Base-by-base conservation (phyloP, 2,888 invertebrate genomes). In the Sympetrum striolatum region DNA sequence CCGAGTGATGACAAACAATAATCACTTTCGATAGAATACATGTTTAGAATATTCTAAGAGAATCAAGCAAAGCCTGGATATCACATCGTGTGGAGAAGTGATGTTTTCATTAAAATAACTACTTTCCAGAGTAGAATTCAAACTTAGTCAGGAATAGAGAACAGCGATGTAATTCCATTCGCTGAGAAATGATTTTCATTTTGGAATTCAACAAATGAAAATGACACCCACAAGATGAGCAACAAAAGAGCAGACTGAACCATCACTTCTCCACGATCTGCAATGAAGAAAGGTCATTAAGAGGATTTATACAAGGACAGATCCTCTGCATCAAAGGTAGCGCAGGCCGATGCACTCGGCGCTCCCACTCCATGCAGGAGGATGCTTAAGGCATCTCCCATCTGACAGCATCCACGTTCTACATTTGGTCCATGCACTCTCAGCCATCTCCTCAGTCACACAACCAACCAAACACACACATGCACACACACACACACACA, bases 251-350 rank as follows among this genome's bases (percentile, higher is more conserved):
- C 5, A 15, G 15, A 10, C 12, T 53, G 18, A 35, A 60, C 37
- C 37, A 60, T 64, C 86, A 86, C 86, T 86, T 86, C 60, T 86
- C 86, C 86, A n/a, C 22, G 10, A 31, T 37, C 86, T 86, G 60
- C 1, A 86, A 60, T 14, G 64, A 60, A 86, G 58, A 86, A n/a
- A 31, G 25, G 10, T 2, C 2, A 53, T 53, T 44, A 44, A 53
- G 48, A 8, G 15, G 37, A 86, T 37, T 37, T 35, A 64, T 8
- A 86, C 14, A 86, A 86, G 37, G 60, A 86, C 58, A 64, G 53
- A 12, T 86, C 60, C 86, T 39, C 3, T 86, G 86, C 15, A 53
- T 35, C 86, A 86, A 86, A 86, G 35, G 58, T 39, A 22, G n/a
- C 37, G n/a, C 60, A 60, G 86, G 60, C 86, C 37, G 64, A 86